A percentile compares a stretch with the other conserved stretches of the same genome.
Evolutionary conservation across 2,113 vertebrate species (phyloP).

Genomic region (Elaphurus davidianus): DNA sequence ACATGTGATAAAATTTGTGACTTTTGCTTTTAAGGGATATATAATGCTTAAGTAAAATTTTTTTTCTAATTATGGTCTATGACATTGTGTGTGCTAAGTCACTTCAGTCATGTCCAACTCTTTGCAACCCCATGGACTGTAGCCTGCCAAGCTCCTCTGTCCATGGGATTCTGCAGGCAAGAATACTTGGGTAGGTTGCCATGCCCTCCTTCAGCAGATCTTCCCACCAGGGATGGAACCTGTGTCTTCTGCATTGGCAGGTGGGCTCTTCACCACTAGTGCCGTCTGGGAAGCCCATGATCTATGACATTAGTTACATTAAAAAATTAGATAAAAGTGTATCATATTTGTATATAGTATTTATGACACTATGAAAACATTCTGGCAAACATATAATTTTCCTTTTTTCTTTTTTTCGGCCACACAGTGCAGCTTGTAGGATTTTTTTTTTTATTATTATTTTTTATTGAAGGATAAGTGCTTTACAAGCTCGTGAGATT

Average conservation of each 20-base stretch:
- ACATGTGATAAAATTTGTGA: not conserved
- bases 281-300: not conserved
- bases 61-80: not conserved
- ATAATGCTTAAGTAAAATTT: not conserved
- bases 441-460: not conserved
- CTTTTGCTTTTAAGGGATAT: constrained; percentile 3
- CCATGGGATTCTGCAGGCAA: not conserved
- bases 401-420: not conserved
- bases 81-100: not conserved
- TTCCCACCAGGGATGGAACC: not conserved
- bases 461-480: not conserved
- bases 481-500: not conserved
- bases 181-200: not conserved
- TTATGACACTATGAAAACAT: not conserved
- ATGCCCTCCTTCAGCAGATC: not conserved
- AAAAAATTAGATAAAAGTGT: not conserved
- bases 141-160: not conserved
- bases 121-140: not conserved
- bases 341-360: not conserved
- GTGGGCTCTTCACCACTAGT: not conserved
- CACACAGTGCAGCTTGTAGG: not conserved
- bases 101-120: not conserved
- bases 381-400: not conserved
- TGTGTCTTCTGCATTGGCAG: not conserved
- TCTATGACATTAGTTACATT: not conserved